These are phyloP conservation scores for Euzetes globulus DNA, from an alignment of 2,888 invertebrate species.

Conservation along the genomic window DNA sequence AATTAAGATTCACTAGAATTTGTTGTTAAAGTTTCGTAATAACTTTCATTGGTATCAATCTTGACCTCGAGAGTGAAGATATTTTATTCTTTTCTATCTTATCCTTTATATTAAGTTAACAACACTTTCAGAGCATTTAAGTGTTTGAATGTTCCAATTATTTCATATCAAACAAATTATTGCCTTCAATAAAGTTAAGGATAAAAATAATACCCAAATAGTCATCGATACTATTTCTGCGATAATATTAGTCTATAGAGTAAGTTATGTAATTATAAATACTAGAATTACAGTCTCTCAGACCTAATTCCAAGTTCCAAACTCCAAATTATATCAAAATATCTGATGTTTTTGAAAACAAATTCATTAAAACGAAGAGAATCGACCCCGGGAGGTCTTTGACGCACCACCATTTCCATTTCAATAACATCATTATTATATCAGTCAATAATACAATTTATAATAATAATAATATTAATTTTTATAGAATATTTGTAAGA, in stretches of 20 bases:
- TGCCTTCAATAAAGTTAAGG: background rate
- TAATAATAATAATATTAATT: too few species aligned
- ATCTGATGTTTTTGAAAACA: too few species aligned
- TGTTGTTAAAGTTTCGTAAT: background rate
- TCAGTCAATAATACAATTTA: too few species aligned
- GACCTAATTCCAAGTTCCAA: background rate
- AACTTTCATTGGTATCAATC: background rate
- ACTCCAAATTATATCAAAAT: background rate
- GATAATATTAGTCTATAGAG: background rate
- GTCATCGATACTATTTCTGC: background rate
- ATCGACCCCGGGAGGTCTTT: too few species aligned
- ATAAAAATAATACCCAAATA: background rate
- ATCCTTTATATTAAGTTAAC: background rate
- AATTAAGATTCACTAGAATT: background rate
- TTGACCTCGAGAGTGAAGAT: conserved; percentile 5
- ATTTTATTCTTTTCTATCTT: background rate
- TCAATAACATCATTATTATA: too few species aligned
- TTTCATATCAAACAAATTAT: background rate
- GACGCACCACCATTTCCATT: too few species aligned
- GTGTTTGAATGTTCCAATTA: background rate
- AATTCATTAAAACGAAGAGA: too few species aligned
- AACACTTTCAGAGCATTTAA: background rate
- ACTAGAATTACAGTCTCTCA: background rate
- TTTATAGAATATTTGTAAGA: too few species aligned
- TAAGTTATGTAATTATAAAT: background rate